phyloP scores from a whole-genome alignment of 2,113 vertebrate genomes.

The Burhinus bistriatus region DNA sequence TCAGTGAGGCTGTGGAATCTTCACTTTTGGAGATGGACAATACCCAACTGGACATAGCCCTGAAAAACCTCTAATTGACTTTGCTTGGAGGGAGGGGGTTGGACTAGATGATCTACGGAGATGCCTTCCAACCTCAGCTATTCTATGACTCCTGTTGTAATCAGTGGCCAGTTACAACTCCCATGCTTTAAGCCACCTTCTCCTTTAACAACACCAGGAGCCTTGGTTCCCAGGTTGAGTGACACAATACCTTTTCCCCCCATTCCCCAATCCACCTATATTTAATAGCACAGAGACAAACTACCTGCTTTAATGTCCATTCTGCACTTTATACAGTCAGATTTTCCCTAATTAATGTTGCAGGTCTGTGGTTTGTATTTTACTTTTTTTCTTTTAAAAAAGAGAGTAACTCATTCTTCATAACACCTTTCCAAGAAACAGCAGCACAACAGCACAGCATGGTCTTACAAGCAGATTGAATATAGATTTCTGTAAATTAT shows the following conservation, averaged over 20 bases:
- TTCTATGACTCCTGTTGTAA: background rate
- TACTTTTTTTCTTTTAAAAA: background rate
- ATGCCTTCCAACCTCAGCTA: background rate
- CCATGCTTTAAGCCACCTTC: background rate
- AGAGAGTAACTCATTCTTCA: background rate
- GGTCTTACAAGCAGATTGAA: background rate
- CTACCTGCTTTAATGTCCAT: background rate
- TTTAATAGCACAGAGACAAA: background rate
- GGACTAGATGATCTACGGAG: background rate
- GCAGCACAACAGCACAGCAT: background rate
- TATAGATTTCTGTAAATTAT: background rate
- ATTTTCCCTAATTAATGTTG: background rate
- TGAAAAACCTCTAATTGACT: background rate
- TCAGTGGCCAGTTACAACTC: background rate
- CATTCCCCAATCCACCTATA: background rate
- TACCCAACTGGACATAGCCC: background rate
- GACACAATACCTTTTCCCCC: background rate
- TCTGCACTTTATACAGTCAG: background rate
- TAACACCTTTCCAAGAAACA: background rate
- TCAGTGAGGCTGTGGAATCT: background rate
- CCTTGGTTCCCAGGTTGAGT: background rate
- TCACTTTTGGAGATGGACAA: background rate
- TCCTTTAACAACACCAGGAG: background rate
- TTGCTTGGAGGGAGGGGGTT: background rate
- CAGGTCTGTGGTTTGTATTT: background rate